Evolutionary conservation across 23 tunicate species (phyloP).

Genomic region (Trididemnum clinides): DNA sequence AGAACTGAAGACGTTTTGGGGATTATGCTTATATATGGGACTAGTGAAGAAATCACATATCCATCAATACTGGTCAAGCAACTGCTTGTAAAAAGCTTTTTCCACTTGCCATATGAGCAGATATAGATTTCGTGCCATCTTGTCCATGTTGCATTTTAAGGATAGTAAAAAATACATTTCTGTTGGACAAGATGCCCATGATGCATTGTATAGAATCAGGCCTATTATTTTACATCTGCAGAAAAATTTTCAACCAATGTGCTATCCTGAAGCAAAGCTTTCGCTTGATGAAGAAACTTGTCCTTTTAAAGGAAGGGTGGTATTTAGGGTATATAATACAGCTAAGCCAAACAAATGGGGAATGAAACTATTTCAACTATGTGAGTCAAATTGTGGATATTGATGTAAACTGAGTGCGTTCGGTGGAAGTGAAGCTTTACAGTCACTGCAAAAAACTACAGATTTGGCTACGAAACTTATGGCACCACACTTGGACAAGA

Average conservation of each 20-base stretch:
- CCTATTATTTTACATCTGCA: neutral
- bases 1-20: neutral
- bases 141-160: neutral
- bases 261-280: neutral
- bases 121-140: neutral
- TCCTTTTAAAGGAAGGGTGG: conserved; percentile 11
- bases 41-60: neutral
- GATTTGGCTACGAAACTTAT: neutral
- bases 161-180: conserved; percentile 6
- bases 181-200: neutral
- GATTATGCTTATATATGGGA: neutral
- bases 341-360: conserved; percentile 14
- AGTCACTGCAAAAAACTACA: neutral
- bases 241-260: neutral
- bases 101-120: neutral
- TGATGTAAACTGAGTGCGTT: neutral
- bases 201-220: neutral
- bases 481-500: neutral
- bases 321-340: neutral
- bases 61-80: neutral
- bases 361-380: neutral
- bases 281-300: conserved; percentile 22
- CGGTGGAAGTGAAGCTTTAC: neutral
- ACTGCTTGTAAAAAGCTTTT: neutral
- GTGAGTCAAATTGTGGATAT: neutral